Conservation (phyloP, 2,888 invertebrate species). For the Diaperis boleti region DNA sequence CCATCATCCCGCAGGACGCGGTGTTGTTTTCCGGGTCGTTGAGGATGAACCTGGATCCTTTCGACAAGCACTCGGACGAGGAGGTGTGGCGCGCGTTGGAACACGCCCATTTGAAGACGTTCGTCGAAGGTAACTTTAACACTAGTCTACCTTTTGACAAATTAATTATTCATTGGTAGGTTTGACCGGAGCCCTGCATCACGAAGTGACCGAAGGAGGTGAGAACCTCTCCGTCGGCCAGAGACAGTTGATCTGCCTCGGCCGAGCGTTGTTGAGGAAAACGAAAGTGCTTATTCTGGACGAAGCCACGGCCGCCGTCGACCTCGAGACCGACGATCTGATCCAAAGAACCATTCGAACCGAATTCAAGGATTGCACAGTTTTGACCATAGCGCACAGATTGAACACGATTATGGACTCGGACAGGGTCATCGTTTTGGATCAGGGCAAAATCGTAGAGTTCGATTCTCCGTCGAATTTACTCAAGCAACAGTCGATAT, state of each 20-base stretch:
- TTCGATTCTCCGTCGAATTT: conserved; percentile 63
- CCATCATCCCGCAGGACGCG: conserved; percentile 94
- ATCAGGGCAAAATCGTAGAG: conserved; percentile 63
- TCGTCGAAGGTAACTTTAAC: conserved; percentile 74
- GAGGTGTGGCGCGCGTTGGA: conserved; percentile 91
- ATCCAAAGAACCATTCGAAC: conserved; percentile 69
- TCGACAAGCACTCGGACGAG: conserved; percentile 80
- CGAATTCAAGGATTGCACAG: conserved; percentile 70
- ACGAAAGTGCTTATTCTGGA: conserved; percentile 67
- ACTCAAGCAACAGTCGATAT: conserved; percentile 61
- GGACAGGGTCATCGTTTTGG: conserved; percentile 64
- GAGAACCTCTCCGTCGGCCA: conserved; percentile 65
- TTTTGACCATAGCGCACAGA: conserved; percentile 73
- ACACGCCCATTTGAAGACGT: conserved; percentile 88
- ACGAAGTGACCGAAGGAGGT: conserved; percentile 68
- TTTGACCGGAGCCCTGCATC: conserved; percentile 80
- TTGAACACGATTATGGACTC: conserved; percentile 68
- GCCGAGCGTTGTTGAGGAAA: conserved; percentile 67
- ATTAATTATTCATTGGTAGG: no score
- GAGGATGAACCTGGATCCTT: conserved; percentile 94
- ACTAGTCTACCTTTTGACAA: neutral
- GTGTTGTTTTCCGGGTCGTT: conserved; percentile 93
- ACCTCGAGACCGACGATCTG: conserved; percentile 69
- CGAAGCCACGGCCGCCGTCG: conserved; percentile 70
- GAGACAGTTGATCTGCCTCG: conserved; percentile 68